Evolutionary conservation across 2,888 invertebrate species (phyloP), one percentile per base, ranked within the genome.

Genomic region (Marronus borbonicus): DNA sequence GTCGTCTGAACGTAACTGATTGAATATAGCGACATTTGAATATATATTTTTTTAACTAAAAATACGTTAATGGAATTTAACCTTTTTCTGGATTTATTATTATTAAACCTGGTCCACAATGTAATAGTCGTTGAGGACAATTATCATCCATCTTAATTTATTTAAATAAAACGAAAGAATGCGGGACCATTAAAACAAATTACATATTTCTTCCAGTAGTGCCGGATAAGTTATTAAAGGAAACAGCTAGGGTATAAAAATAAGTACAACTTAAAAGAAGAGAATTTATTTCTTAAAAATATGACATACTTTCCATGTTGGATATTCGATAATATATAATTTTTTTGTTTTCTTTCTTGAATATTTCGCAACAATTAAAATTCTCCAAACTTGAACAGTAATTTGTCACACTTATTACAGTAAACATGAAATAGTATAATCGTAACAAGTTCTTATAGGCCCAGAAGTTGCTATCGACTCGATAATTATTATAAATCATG

Each of bases 381-480:
- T 60, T 84, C 82, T 84, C 82, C 82, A 82, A 83, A 84, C 84
- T 83, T 84, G 80, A 84, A 84, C 84, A 84, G 83, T 83, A 82
- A 82, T 79, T 76, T 80, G 69, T 79, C 79, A 79, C 74, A 79
- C 79, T 64, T 69, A 80, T 75, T 79, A 79, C 75, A 75, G 78
- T 78, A 77, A 81, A 80, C 66, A 62, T 79, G 62, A 77, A 68
- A 64, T 77, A 64, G 69, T 76, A 70, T 62, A 70, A 52, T 66
- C 69, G 77, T 76, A 70, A 65, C 75, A 76, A 79, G 64, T 70
- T 44, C 44, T 44, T 78, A 78, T 81, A 81, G 81, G 81, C 81
- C 81, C 76, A 76, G 72, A 81, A 80, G 65, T 78, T 74, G 76
- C 69, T 79, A 58, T 58, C 44, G 62, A 69, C 55, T 70, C 64